phyloP scores from a whole-genome alignment of 2,113 vertebrate genomes.

The Donacobius atricapilla region DNA sequence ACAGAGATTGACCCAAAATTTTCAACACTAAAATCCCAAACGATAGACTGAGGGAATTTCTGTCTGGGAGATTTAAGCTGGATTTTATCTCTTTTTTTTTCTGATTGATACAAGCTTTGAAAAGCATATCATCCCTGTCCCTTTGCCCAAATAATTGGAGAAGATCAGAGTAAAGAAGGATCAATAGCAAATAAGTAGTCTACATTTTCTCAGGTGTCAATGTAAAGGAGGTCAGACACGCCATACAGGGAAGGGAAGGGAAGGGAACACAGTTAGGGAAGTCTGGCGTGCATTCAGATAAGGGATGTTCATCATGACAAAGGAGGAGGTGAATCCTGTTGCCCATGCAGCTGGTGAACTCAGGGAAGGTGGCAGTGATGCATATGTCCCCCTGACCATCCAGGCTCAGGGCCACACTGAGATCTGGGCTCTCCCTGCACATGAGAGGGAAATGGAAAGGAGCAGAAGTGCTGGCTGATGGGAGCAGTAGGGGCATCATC shows the following conservation, averaged over 20 bases:
- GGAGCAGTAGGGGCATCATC: background rate
- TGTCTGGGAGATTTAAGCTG: background rate
- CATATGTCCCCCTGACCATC: background rate
- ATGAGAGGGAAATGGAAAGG: background rate
- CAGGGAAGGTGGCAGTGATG: background rate
- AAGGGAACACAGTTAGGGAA: background rate
- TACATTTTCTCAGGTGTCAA: background rate
- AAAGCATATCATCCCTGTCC: background rate
- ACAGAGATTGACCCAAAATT: slow-evolving; percentile 41
- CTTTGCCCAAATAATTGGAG: slow-evolving; percentile 17
- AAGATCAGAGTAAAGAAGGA: background rate
- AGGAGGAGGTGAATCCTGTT: background rate
- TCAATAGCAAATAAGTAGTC: slow-evolving; percentile 2
- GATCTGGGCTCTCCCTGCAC: background rate
- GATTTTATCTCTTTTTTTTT: background rate
- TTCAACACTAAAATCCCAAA: slow-evolving; percentile 34
- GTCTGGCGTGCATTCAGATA: background rate
- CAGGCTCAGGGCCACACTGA: background rate
- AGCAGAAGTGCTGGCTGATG: background rate
- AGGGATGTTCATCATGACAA: rapidly evolving
- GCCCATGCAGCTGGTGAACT: background rate
- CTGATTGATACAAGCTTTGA: slow-evolving; percentile 31
- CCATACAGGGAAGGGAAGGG: background rate
- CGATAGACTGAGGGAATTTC: background rate
- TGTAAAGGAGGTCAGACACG: background rate